Evolutionary conservation across 2,888 invertebrate species (phyloP), one percentile per base, ranked within the genome.

Genomic region (Ganaspis brasiliensis): DNA sequence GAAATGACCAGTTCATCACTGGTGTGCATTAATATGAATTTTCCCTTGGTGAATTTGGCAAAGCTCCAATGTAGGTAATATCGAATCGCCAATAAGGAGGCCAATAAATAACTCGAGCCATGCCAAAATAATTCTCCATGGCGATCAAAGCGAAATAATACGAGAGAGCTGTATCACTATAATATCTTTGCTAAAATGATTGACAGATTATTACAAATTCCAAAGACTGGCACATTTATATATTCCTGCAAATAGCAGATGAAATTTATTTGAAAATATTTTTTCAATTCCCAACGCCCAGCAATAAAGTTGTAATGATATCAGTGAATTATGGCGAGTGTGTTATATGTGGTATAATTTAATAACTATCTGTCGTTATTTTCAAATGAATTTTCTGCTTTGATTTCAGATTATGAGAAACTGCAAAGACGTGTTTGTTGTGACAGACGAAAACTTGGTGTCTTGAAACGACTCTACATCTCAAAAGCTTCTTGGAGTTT

Each of bases 31-130:
- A n/a, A n/a, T 19, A 52, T 52, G 45, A 67, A 67, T 45, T 24
- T 40, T 24, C 67, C 78, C 72, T 74, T 78, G 75, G 76, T 79
- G 79, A 78, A 78, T 81, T 80, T 88, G 88, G 88, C 88, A 56
- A 10, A 19, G 75, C 21, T 83, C 88, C 88, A 88, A 82, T 75
- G 74, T 83, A 85, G 74, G 75, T 83, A 85, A 87, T 88, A 88
- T 88, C 84, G 82, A 67, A 86, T 85, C 85, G 83, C 83, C 84
- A 84, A 87, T 87, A 85, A 85, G 82, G 81, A 78, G 81, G 79
- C 82, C 86, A 84, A 88, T 88, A 88, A 88, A 87, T 88, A 88
- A 87, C 85, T 82, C 82, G 82, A 77, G 78, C 85, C 81, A 81
- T 81, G 84, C 86, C 79, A 82, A 88, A 88, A 88, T 88, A 88